Base-by-base conservation (phyloP, 1,140 invertebrate species). In the Stratiolaelaps scimitus region DNA sequence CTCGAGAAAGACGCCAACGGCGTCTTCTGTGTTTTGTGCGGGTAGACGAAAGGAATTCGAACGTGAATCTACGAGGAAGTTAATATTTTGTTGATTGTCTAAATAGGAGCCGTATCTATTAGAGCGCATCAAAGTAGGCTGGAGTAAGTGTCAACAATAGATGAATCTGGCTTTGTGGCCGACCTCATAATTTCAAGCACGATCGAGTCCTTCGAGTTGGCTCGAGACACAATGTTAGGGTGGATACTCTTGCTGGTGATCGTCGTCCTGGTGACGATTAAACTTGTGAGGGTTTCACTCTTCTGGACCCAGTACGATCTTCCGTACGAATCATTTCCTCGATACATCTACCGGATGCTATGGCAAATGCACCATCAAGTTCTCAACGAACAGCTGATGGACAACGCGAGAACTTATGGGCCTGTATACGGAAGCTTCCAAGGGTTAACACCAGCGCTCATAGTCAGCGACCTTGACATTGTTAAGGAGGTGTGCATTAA, bases 171-270 rank as follows among this genome's bases (percentile, higher is more conserved):
- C n/a, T n/a, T n/a, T n/a, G n/a, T n/a, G n/a, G n/a, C n/a, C n/a
- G n/a, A n/a, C n/a, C n/a, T n/a, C n/a, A n/a, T n/a, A n/a, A n/a
- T n/a, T n/a, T n/a, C n/a, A n/a, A n/a, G n/a, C n/a, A n/a, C n/a
- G n/a, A n/a, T n/a, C n/a, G n/a, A n/a, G n/a, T n/a, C n/a, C 44
- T 19, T 45, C 44, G 44, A 45, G 44, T 45, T 19, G 44, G 44
- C 44, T 45, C 13, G 44, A 45, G n/a, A n/a, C 13, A 45, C 44
- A n/a, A 45, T 45, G 13, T 13, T 45, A n/a, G 13, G 44, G 44
- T 45, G n/a, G 13, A 13, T 45, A 13, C 44, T 45, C 44, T 13
- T 45, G 13, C 13, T 19, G n/a, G 44, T 19, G 13, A 13, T 45
- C 44, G 13, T 45, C 44, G 13, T 45, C 19, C 44, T 45, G 44